phyloP scores from a whole-genome alignment of 2,797 vertebrate genomes.

The Malurus splendens region DNA sequence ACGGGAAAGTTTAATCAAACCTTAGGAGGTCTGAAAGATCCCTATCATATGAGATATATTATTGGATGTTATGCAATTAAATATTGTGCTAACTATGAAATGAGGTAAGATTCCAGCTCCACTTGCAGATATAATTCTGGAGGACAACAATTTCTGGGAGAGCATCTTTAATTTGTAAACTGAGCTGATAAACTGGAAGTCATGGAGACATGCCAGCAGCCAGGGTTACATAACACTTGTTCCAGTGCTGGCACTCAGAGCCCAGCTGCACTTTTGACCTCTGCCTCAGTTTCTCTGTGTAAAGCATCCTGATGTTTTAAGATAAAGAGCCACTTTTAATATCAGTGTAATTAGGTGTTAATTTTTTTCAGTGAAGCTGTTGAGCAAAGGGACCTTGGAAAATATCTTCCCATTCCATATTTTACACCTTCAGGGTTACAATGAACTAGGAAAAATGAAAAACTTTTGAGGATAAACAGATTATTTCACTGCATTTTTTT shows the following conservation, averaged over 20 bases:
- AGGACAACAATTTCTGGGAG: neutral
- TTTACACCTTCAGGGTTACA: neutral
- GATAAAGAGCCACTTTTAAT: neutral
- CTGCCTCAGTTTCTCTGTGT: conserved; percentile 6
- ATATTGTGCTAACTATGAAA: neutral
- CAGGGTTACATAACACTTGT: neutral
- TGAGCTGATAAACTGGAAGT: neutral
- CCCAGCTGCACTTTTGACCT: neutral
- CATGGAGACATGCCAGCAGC: accelerated
- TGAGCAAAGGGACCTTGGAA: neutral
- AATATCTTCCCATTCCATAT: neutral
- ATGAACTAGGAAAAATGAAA: neutral
- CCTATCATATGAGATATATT: neutral
- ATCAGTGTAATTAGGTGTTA: neutral
- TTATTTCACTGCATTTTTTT: conserved; percentile 18
- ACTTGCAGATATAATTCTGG: neutral
- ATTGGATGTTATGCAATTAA: neutral
- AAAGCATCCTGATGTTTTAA: neutral
- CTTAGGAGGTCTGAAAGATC: neutral
- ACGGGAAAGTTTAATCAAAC: neutral
- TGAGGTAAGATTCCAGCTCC: neutral
- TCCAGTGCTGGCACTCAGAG: neutral
- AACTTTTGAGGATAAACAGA: conserved; percentile 2
- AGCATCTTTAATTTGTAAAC: neutral
- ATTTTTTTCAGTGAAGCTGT: neutral